Conservation (phyloP, 2,797 vertebrate species). For the Aphelocoma californica region DNA sequence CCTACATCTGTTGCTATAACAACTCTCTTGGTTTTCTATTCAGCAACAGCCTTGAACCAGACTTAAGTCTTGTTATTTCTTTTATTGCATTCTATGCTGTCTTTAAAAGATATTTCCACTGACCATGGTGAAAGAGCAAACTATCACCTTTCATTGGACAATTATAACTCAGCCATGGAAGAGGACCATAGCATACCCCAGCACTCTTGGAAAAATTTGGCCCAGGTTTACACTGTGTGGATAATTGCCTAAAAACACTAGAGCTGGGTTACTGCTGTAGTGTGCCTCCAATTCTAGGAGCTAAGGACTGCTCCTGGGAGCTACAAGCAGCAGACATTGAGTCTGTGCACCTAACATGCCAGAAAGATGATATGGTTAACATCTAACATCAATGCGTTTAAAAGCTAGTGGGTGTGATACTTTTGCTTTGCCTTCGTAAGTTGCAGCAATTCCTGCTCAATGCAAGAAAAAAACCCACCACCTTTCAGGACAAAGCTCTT, state of each 20-base stretch:
- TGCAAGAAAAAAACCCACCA: neutral
- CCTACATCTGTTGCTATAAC: neutral
- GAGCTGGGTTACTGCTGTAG: neutral
- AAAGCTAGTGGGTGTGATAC: neutral
- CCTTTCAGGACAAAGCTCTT: neutral
- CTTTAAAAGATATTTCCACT: neutral
- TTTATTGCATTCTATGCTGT: neutral
- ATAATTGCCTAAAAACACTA: neutral
- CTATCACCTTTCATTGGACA: neutral
- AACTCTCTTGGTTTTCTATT: neutral
- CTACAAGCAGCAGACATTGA: neutral
- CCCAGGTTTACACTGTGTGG: neutral
- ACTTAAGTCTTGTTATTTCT: neutral
- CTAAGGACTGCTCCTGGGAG: neutral
- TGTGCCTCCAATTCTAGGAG: neutral
- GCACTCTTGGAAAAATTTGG: neutral
- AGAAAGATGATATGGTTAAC: neutral
- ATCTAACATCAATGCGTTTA: neutral
- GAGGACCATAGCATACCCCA: neutral
- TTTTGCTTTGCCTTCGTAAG: neutral
- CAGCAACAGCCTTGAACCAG: neutral
- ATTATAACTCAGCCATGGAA: neutral
- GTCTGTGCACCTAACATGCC: neutral
- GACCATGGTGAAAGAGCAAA: neutral
- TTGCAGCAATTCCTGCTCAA: neutral